A percentile compares a stretch with the other conserved stretches of the same genome.
phyloP scores from a whole-genome alignment of 2,888 invertebrate species.

The Elmis aenea region DNA sequence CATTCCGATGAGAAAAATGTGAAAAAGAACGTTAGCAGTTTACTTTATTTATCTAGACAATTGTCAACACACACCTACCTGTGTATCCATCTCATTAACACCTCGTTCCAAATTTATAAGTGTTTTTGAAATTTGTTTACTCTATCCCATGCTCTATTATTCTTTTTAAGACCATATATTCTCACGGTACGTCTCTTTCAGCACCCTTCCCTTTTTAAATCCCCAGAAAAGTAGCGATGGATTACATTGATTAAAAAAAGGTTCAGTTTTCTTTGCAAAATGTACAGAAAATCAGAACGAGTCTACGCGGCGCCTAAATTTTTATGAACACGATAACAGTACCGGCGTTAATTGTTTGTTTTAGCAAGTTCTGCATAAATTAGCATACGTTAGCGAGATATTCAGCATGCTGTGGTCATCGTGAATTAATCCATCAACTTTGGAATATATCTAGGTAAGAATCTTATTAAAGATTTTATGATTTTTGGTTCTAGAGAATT shows the following conservation, averaged over 20 bases:
- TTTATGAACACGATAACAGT: constrained; percentile 9
- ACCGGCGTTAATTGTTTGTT: constrained; percentile 11
- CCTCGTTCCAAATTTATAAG: constrained; percentile 34
- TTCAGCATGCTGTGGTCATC: constrained; percentile 3
- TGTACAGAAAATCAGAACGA: constrained; percentile 4
- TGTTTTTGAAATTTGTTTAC: constrained; percentile 26
- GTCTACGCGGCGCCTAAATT: constrained; percentile 15
- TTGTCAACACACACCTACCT: constrained; percentile 28
- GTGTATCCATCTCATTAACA: constrained; percentile 33
- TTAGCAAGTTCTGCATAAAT: constrained; percentile 14
- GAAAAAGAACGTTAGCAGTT: constrained; percentile 22
- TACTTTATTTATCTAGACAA: constrained; percentile 27
- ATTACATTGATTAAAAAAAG: too few relatives aligned
- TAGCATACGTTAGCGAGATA: constrained; percentile 8
- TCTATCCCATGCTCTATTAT: constrained; percentile 18
- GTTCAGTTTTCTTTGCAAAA: constrained; percentile 6
- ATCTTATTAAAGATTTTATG: too few relatives aligned
- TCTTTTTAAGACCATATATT: constrained; percentile 9
- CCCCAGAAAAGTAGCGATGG: too few relatives aligned
- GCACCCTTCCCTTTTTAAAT: too few relatives aligned
- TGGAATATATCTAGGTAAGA: too few relatives aligned
- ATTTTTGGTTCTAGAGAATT: too few relatives aligned
- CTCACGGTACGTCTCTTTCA: constrained; percentile 6
- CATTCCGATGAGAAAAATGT: constrained; percentile 31
- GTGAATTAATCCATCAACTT: constrained; percentile 3